Evolutionary conservation across 2,888 invertebrate species (phyloP), one percentile per base, ranked within the genome.

Genomic region (Teinopalpus imperialis): DNA sequence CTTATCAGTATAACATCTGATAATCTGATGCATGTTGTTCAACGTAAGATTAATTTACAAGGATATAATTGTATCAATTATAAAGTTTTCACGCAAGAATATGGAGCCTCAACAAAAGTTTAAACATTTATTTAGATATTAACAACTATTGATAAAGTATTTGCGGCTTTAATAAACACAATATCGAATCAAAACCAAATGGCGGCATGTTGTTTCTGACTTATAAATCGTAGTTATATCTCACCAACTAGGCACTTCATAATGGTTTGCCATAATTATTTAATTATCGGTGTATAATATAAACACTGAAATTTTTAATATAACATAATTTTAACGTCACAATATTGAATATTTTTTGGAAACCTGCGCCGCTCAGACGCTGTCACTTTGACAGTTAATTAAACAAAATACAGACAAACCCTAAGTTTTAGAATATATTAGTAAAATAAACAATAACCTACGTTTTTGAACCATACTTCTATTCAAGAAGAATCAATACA

Each of bases 171-270:
- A n/a, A 27, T 27, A 9, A 27, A 9, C 27, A 14, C 1, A 45
- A n/a, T 12, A 39, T 16, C 3, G 9, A 3, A 18, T 35, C 9
- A 36, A 32, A 26, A 32, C 16, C 5, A 8, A 55, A 54, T 56
- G 54, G 56, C 56, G 58, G 58, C 57, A 57, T 55, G 50, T 42
- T 48, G 21, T 24, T 20, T 27, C 24, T 43, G 18, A 9, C 13
- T 14, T 27, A 27, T 36, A 18, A 43, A 40, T 49, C 47, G 35
- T 30, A 14, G 34, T 12, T 10, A 13, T 30, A 52, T 61, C 89
- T 88, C 91, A 97, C 97, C 97, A 97, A 78, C 90, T 95, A 30
- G 97, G 97, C 52, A 97, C 94, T 82, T 97, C 97, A 70, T 97
- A 96, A 82, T 96, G 95, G 73, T 94, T 95, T 36, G 96, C 95